phyloP scores from a whole-genome alignment of 2,888 invertebrate species.

The Meloe dianella region DNA sequence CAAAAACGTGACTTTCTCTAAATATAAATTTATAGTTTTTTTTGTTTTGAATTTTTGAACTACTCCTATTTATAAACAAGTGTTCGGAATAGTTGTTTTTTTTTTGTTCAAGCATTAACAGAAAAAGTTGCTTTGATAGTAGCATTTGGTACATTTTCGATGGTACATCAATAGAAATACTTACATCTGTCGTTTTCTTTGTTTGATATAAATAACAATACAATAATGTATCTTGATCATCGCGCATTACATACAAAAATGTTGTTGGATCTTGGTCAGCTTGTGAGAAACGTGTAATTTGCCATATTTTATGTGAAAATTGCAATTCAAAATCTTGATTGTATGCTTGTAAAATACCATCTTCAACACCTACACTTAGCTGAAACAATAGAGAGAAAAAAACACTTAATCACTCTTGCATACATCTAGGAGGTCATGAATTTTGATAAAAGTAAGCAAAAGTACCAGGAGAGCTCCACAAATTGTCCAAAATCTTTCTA shows the following conservation, averaged over 20 bases:
- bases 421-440: too few species aligned
- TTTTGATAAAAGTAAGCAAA: too few species aligned
- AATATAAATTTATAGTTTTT: background rate
- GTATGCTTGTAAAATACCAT: constrained; percentile 72
- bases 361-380: constrained; percentile 76
- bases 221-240: constrained; percentile 74
- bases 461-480: too few species aligned
- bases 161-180: constrained; percentile 48
- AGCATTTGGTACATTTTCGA: too few species aligned
- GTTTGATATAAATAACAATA: constrained; percentile 78
- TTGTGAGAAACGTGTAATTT: constrained; percentile 64
- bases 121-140: too few species aligned
- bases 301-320: constrained; percentile 68
- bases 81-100: too few species aligned
- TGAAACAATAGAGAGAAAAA: constrained; percentile 57
- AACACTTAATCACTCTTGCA: too few species aligned
- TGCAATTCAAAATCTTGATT: constrained; percentile 75
- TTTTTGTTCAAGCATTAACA: too few species aligned
- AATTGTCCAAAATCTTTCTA: too few species aligned
- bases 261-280: constrained; percentile 60
- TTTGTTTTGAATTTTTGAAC: background rate
- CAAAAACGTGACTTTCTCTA: constrained; percentile 5
- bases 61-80: background rate
- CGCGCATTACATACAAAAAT: constrained; percentile 76
- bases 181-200: constrained; percentile 71